phyloP scores from a whole-genome alignment of 2,888 invertebrate genomes.

The Nomada hirtipes region DNA sequence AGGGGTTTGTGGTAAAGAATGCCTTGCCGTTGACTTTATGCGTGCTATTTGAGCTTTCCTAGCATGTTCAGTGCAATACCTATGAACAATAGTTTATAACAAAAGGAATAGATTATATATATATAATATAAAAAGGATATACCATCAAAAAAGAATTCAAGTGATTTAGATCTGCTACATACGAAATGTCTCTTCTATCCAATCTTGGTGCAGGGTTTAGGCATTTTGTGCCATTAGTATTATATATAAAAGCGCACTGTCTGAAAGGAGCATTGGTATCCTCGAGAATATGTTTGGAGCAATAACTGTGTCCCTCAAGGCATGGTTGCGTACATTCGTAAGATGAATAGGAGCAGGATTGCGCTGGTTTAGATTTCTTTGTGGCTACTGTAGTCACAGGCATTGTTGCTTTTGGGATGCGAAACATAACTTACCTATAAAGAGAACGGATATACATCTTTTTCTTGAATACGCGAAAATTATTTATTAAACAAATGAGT shows the following conservation, averaged over 20 bases:
- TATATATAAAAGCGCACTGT: conserved; percentile 90
- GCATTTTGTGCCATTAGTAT: conserved; percentile 90
- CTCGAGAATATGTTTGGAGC: conserved; percentile 92
- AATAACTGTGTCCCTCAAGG: conserved; percentile 91
- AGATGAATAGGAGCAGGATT: conserved; percentile 85
- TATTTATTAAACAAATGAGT: no score
- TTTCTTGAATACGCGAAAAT: not conserved
- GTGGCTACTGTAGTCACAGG: conserved; percentile 64
- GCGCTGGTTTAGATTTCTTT: conserved; percentile 69
- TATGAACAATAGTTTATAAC: conserved; percentile 74
- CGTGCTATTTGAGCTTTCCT: conserved; percentile 88
- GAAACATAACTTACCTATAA: conserved; percentile 76
- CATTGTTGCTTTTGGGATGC: conserved; percentile 77
- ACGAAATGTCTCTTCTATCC: conserved; percentile 90
- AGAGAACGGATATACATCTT: not conserved
- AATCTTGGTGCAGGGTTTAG: conserved; percentile 90
- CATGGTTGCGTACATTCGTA: conserved; percentile 89
- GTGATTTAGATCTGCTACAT: conserved; percentile 72
- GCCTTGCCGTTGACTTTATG: conserved; percentile 87
- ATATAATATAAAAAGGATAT: not conserved
- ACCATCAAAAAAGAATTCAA: not conserved
- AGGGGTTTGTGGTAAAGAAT: conserved; percentile 88
- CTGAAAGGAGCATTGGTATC: conserved; percentile 94
- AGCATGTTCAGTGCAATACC: conserved; percentile 90
- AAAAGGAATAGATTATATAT: not conserved